A percentile compares a stretch with the other conserved stretches of the same genome.
phyloP scores from a whole-genome alignment of 2,797 vertebrate species.

The Microhierax caerulescens region DNA sequence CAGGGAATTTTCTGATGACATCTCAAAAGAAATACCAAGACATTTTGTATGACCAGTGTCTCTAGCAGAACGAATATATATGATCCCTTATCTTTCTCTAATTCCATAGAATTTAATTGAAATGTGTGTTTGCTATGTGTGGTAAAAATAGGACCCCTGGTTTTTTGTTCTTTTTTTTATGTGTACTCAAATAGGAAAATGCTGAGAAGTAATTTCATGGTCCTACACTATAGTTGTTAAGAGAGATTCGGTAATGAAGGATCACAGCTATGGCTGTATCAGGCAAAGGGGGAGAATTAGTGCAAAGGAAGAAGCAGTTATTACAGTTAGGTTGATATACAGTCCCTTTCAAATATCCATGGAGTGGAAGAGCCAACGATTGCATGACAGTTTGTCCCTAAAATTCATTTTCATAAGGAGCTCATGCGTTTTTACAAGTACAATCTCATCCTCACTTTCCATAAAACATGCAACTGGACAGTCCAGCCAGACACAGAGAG shows the following conservation, averaged over 20 bases:
- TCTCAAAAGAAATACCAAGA: background rate
- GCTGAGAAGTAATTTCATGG: background rate
- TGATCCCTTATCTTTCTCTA: background rate
- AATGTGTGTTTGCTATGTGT: conserved; percentile 58
- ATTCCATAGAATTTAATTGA: conserved; percentile 27
- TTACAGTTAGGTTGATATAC: background rate
- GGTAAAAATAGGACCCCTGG: conserved; percentile 33
- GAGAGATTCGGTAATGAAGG: background rate
- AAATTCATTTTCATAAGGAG: conserved; percentile 69
- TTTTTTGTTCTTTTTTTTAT: conserved; percentile 15
- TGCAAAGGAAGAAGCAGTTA: background rate
- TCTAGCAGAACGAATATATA: conserved; percentile 10
- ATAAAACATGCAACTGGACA: conserved; percentile 73
- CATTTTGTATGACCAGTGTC: conserved; percentile 19
- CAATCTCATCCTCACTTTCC: conserved; percentile 70
- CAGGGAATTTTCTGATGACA: background rate
- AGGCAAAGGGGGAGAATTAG: background rate
- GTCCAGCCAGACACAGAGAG: conserved; percentile 36
- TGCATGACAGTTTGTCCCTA: conserved; percentile 68
- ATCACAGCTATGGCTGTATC: conserved; percentile 26
- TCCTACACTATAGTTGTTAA: background rate
- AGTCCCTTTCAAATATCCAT: conserved; percentile 34
- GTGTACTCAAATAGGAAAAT: conserved; percentile 1
- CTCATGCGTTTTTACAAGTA: conserved; percentile 67
- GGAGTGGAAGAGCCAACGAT: conserved; percentile 41